Conservation (phyloP, 2,113 vertebrate species). For the Oreotrochilus melanogaster region DNA sequence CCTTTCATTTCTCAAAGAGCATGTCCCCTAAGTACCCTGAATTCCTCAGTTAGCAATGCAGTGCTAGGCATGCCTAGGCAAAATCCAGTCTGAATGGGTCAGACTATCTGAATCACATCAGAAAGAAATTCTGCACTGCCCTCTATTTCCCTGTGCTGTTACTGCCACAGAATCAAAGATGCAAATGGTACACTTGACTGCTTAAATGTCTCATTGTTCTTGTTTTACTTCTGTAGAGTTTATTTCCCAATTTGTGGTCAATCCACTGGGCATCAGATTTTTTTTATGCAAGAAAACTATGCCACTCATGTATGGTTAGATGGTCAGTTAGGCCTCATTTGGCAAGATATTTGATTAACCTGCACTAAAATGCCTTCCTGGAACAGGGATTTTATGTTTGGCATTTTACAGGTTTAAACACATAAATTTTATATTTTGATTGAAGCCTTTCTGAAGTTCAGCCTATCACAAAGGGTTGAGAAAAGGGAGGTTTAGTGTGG, state of each 20-base stretch:
- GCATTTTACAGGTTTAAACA: neutral
- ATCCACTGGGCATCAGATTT: neutral
- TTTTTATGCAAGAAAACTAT: neutral
- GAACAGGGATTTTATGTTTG: neutral
- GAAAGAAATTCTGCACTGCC: neutral
- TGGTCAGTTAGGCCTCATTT: neutral
- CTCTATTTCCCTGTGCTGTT: accelerated
- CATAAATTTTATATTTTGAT: neutral
- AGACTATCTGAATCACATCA: neutral
- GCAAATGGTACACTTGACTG: neutral
- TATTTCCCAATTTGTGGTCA: neutral
- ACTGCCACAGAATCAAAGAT: neutral
- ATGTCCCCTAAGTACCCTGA: neutral
- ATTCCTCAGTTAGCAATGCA: neutral
- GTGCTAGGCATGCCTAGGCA: neutral
- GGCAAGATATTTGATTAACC: neutral
- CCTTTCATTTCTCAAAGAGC: neutral
- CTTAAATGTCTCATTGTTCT: neutral
- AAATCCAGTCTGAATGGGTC: neutral
- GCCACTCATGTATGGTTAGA: accelerated
- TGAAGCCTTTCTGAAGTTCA: neutral
- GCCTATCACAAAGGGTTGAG: neutral
- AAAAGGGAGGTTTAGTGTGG: neutral
- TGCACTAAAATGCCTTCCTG: neutral
- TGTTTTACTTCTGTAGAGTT: neutral